phyloP scores from a whole-genome alignment of 1,140 invertebrate species.

The Arion vulgaris region DNA sequence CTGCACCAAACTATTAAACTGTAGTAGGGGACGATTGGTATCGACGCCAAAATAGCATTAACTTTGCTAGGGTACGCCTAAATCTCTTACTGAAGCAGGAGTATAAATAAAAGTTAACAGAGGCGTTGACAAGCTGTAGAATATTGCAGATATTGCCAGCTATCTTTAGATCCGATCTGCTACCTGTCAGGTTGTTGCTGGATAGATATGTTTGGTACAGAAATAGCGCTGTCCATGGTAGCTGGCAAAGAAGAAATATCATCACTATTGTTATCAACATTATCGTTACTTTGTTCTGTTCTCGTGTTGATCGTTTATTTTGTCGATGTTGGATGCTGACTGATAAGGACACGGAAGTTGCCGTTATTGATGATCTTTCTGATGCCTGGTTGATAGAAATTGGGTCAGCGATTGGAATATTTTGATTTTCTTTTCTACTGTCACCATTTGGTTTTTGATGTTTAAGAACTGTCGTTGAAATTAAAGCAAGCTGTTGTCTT shows the following conservation, averaged over 20 bases:
- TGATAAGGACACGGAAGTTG: neutral
- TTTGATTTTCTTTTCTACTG: neutral
- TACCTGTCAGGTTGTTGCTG: slow-evolving; percentile 39
- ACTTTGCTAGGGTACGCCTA: slow-evolving; percentile 79
- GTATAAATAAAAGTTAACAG: slow-evolving; percentile 84
- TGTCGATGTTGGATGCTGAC: neutral
- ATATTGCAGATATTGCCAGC: slow-evolving; percentile 84
- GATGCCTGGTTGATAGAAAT: slow-evolving; percentile 8
- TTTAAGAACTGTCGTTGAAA: neutral
- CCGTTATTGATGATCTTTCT: neutral
- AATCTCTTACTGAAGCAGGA: slow-evolving; percentile 85
- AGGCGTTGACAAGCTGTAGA: slow-evolving; percentile 81
- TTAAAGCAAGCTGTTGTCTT: slow-evolving; percentile 75
- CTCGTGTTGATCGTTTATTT: slow-evolving; percentile 29
- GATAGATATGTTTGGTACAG: slow-evolving; percentile 45
- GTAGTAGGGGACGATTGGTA: neutral
- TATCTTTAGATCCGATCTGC: slow-evolving; percentile 71
- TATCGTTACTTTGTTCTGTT: slow-evolving; percentile 77
- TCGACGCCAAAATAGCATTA: slow-evolving; percentile 72
- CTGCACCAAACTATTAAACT: neutral
- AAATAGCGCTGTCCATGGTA: slow-evolving; percentile 76
- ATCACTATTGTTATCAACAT: slow-evolving; percentile 83
- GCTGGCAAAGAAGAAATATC: slow-evolving; percentile 82
- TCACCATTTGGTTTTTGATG: neutral
- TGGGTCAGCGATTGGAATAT: neutral